Evolutionary conservation across 2,888 invertebrate species (phyloP).

Genomic region (Tuberolachnus salignus): DNA sequence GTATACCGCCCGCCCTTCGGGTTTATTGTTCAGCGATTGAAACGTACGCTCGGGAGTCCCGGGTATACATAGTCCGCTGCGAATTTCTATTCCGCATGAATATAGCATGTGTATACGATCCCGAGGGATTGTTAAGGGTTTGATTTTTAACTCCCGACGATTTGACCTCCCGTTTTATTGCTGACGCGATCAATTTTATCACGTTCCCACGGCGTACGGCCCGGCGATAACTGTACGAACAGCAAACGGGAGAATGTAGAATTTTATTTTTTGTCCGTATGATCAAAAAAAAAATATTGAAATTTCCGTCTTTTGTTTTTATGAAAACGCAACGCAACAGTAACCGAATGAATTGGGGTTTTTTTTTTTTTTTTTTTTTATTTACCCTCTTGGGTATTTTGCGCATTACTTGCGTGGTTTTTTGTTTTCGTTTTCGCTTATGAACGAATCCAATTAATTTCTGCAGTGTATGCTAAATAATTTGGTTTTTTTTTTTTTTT

Average conservation of each 20-base stretch:
- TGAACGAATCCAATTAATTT: too few species aligned
- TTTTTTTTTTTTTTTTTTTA: too few species aligned
- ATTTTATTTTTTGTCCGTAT: neutral
- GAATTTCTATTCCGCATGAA: conserved; percentile 7
- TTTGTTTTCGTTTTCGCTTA: too few species aligned
- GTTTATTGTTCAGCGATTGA: conserved; percentile 6
- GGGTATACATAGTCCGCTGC: neutral
- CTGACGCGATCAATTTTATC: conserved; percentile 14
- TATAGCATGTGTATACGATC: neutral
- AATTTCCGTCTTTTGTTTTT: too few species aligned
- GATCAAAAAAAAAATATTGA: neutral
- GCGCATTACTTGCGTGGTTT: too few species aligned
- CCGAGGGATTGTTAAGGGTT: conserved; percentile 14
- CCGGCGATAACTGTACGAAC: too few species aligned
- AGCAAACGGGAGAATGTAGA: neutral
- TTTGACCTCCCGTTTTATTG: neutral
- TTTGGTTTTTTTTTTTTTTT: too few species aligned
- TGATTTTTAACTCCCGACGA: neutral
- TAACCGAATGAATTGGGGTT: too few species aligned
- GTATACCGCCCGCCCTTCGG: too few species aligned
- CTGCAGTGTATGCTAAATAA: too few species aligned
- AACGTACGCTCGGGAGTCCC: neutral
- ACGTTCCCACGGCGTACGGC: neutral
- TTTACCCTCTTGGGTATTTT: too few species aligned
- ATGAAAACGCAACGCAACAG: too few species aligned